phyloP scores from a whole-genome alignment of 2,888 invertebrate species.

The Seira musarum region DNA sequence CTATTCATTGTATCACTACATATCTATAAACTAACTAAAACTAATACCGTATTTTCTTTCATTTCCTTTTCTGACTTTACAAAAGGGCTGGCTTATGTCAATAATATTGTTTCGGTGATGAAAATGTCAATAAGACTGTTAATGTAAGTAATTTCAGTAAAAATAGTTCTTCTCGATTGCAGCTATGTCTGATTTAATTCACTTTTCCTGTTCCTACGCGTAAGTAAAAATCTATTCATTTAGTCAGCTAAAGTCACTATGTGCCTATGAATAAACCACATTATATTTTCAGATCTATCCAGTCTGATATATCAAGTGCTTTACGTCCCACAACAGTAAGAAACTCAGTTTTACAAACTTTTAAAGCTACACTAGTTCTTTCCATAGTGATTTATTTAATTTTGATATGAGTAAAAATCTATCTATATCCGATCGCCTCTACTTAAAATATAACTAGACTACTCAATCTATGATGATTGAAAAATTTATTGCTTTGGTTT shows the following conservation, averaged over 20 bases:
- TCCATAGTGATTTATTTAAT: too few species aligned
- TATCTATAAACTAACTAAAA: neutral
- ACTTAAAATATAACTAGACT: too few species aligned
- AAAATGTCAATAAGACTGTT: slow-evolving; percentile 1
- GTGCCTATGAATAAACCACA: neutral
- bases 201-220: neutral
- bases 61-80: neutral
- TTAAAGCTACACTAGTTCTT: too few species aligned
- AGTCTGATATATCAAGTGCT: slow-evolving; percentile 17
- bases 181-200: neutral
- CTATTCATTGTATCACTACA: neutral
- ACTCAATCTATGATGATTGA: neutral
- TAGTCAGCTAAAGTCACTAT: neutral
- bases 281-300: slow-evolving; percentile 3
- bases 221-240: neutral
- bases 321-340: slow-evolving; percentile 17
- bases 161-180: neutral
- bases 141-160: neutral
- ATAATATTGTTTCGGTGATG: neutral
- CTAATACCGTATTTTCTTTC: neutral
- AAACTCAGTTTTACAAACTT: neutral
- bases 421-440: too few species aligned
- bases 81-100: slow-evolving; percentile 9
- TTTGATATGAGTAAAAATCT: too few species aligned
- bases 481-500: slow-evolving; percentile 2